Evolutionary conservation across 1,140 invertebrate species (phyloP).

Genomic region (Antheraea mylitta): DNA sequence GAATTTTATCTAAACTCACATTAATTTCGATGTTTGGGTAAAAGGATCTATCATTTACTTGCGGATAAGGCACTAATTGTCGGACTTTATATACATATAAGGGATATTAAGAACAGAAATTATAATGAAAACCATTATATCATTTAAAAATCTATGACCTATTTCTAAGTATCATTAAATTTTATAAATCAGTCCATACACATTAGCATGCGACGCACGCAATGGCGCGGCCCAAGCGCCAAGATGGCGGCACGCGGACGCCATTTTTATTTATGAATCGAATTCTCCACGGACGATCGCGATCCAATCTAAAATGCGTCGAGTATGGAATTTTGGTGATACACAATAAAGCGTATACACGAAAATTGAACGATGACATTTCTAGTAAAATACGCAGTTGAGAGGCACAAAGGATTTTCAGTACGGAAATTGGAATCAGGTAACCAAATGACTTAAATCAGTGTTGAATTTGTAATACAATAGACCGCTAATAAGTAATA

Average conservation of each 20-base stretch:
- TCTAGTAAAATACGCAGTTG: not conserved
- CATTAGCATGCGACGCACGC: conserved; percentile 40
- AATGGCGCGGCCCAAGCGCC: conserved; percentile 22
- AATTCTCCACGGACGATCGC: conserved; percentile 31
- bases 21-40: too few species aligned
- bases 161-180: conserved; percentile 21
- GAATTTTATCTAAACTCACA: too few species aligned
- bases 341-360: conserved; percentile 1
- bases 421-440: not conserved
- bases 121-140: not conserved
- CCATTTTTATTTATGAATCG: conserved; percentile 42
- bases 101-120: too few species aligned
- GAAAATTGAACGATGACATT: not conserved
- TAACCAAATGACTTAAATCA: conserved; percentile 12
- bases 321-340: conserved; percentile 15
- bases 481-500: not conserved
- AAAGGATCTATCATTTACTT: too few species aligned
- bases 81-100: too few species aligned
- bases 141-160: conserved; percentile 6
- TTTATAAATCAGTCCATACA: conserved; percentile 12
- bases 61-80: too few species aligned
- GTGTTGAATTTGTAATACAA: not conserved
- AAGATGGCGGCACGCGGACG: conserved; percentile 30
- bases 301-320: conserved; percentile 26
- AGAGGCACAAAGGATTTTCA: not conserved